These are phyloP conservation scores for Procapra przewalskii DNA, from an alignment of 2,113 vertebrate species.

Conservation along the genomic window DNA sequence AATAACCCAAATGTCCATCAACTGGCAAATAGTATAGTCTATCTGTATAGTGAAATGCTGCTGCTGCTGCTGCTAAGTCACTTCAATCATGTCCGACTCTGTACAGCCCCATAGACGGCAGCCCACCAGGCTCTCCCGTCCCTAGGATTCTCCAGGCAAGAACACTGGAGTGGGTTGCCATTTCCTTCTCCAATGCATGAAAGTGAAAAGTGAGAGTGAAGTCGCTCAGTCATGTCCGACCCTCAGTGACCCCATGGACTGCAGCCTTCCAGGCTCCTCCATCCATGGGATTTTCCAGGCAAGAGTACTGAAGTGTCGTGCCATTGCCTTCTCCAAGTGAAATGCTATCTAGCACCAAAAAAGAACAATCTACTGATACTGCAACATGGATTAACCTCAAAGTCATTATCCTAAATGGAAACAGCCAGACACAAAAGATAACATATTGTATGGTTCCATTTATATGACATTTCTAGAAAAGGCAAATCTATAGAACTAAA, in stretches of 20 bases:
- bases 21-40: background rate
- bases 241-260: no score
- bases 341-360: background rate
- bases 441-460: background rate
- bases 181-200: background rate
- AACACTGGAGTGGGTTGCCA: background rate
- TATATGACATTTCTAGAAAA: background rate
- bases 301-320: no score
- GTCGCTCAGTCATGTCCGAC: background rate
- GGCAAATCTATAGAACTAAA: background rate
- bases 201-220: background rate
- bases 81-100: background rate
- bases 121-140: background rate
- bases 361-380: background rate
- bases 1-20: background rate
- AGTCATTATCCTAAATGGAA: background rate
- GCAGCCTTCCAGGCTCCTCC: no score
- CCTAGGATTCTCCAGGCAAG: background rate
- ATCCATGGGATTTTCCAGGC: background rate
- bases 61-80: background rate
- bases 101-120: rapidly evolving
- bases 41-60: background rate
- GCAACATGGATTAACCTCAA: background rate
- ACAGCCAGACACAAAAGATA: background rate
- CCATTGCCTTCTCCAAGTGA: no score